Conservation (phyloP, 2,888 invertebrate species). For the Melanargia galathea region DNA sequence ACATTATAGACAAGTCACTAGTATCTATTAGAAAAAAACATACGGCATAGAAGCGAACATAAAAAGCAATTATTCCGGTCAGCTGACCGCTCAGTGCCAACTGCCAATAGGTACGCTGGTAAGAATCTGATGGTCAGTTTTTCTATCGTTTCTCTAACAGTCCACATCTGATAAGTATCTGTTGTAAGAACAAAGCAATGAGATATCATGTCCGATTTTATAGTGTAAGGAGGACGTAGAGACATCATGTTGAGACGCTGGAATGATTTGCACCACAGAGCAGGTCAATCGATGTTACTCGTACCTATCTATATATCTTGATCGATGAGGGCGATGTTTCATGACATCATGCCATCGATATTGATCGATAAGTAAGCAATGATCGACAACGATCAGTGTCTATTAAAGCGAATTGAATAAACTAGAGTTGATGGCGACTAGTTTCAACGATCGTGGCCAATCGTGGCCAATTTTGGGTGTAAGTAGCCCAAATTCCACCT, state of each 20-base stretch:
- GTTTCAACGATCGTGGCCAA: no score
- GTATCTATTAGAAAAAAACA: background rate
- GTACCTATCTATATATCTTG: no score
- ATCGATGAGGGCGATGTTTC: no score
- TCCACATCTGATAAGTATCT: slow-evolving; percentile 46
- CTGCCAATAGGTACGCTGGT: slow-evolving; percentile 43
- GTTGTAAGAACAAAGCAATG: slow-evolving; percentile 47
- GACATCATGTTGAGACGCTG: background rate
- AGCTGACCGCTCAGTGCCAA: slow-evolving; percentile 50
- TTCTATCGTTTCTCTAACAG: slow-evolving; percentile 50
- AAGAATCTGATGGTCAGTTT: slow-evolving; percentile 47
- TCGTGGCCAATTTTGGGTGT: no score
- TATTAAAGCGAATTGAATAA: no score
- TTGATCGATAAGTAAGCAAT: no score
- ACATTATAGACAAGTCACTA: background rate
- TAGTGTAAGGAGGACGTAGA: slow-evolving; percentile 34
- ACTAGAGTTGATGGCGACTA: no score
- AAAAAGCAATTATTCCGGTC: slow-evolving; percentile 51
- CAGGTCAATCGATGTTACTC: no score
- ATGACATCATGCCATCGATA: no score
- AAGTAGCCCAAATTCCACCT: no score
- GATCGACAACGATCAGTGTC: no score
- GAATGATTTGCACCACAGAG: background rate
- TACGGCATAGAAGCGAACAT: slow-evolving; percentile 28
- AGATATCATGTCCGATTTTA: slow-evolving; percentile 48